Conservation (phyloP, 2,797 vertebrate genomes). For the Phyllotis vaccarum region DNA sequence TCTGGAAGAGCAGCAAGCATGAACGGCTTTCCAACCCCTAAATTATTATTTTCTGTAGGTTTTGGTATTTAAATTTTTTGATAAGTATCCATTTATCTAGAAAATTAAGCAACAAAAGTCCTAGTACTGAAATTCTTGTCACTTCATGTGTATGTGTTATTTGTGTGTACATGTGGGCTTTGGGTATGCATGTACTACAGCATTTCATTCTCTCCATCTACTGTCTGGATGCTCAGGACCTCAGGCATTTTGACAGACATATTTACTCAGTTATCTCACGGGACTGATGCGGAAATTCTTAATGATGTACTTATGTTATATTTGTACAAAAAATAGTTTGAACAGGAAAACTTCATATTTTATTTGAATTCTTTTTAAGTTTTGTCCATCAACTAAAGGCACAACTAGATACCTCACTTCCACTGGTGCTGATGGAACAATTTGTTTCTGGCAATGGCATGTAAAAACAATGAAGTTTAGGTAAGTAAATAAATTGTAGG, state of each 20-base stretch:
- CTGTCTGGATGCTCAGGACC: neutral
- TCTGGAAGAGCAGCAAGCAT: neutral
- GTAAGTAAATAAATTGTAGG: conserved; percentile 87
- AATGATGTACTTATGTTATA: conserved; percentile 33
- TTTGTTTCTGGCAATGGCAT: conserved; percentile 99
- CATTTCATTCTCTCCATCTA: neutral
- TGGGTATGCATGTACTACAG: neutral
- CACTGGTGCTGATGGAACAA: conserved; percentile 98
- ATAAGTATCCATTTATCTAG: neutral
- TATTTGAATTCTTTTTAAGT: conserved; percentile 88
- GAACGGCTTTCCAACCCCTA: neutral
- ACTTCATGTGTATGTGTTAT: neutral
- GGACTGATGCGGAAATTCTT: conserved; percentile 40
- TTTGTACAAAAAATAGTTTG: conserved; percentile 51
- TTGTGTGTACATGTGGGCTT: neutral
- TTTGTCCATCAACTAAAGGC: conserved; percentile 95
- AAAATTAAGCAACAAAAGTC: conserved; percentile 23
- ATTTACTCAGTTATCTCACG: neutral
- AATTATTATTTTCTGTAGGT: neutral
- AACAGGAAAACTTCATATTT: conserved; percentile 63
- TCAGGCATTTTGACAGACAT: neutral
- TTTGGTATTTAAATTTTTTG: conserved; percentile 29
- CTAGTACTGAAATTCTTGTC: conserved; percentile 14
- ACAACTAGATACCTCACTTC: conserved; percentile 96
- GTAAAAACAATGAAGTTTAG: conserved; percentile 95